These are phyloP conservation scores for Microplitis mediator DNA, from an alignment of 1,140 invertebrate species.

Conservation along the genomic window DNA sequence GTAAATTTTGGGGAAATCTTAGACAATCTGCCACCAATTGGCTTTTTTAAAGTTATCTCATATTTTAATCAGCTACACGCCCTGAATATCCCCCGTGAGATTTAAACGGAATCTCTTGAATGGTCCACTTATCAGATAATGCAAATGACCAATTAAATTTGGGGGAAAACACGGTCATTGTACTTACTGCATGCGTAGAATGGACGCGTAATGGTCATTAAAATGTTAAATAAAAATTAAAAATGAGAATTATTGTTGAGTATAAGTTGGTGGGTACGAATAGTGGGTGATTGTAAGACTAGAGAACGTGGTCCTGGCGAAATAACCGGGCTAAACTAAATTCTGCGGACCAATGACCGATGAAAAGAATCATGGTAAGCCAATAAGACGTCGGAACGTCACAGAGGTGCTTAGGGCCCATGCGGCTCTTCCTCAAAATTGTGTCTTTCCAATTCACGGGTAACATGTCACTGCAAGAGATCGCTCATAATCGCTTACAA, in stretches of 20 bases:
- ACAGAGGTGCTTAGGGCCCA: conserved; percentile 57
- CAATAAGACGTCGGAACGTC: conserved; percentile 53
- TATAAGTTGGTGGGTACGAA: not conserved
- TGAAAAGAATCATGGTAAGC: conserved; percentile 54
- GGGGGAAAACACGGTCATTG: conserved; percentile 62
- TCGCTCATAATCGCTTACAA: not conserved
- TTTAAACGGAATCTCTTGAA: too few species aligned
- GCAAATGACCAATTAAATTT: conserved; percentile 42
- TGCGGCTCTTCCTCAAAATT: conserved; percentile 63
- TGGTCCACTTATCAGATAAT: not conserved
- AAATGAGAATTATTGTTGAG: too few species aligned
- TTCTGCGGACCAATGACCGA: conserved; percentile 48
- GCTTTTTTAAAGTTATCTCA: too few species aligned
- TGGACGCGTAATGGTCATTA: not conserved
- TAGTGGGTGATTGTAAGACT: conserved; percentile 6
- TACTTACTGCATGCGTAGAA: conserved; percentile 34
- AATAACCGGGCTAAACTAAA: conserved; percentile 41
- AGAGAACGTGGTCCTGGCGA: conserved; percentile 39
- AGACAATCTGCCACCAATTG: not conserved
- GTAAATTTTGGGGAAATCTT: conserved; percentile 60
- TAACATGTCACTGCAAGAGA: conserved; percentile 43
- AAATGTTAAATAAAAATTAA: not conserved
- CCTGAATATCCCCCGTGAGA: too few species aligned
- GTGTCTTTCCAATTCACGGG: conserved; percentile 61
- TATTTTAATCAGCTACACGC: too few species aligned